A percentile compares a stretch with the other conserved stretches of the same genome.
Evolutionary conservation across 2,888 invertebrate genomes (phyloP).

Genomic region (Crioceris asparagi): DNA sequence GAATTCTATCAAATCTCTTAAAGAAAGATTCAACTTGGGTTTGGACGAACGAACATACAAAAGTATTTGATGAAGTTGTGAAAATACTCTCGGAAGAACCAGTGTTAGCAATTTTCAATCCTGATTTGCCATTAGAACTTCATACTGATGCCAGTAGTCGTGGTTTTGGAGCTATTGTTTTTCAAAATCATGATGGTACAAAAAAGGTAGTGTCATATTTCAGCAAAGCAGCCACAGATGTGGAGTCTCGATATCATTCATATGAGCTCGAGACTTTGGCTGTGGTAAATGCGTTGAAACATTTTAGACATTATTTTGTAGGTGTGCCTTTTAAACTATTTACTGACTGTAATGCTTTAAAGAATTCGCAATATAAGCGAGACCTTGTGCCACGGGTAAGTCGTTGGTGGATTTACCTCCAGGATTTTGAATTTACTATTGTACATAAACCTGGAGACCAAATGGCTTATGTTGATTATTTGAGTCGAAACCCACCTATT

Average conservation of each 20-base stretch:
- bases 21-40: conserved; percentile 10
- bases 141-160: conserved; percentile 15
- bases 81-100: conserved; percentile 6
- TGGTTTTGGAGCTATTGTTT: conserved; percentile 13
- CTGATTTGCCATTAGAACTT: conserved; percentile 6
- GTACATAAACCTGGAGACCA: conserved; percentile 5
- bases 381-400: conserved; percentile 7
- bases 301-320: conserved; percentile 4
- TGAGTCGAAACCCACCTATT: conserved; percentile 12
- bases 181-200: conserved; percentile 7
- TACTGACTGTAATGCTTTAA: conserved; percentile 4
- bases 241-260: conserved; percentile 14
- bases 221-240: conserved; percentile 8
- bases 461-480: conserved; percentile 10
- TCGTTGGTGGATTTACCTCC: conserved; percentile 7
- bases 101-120: conserved; percentile 12
- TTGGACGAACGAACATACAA: conserved; percentile 8
- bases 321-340: conserved; percentile 2
- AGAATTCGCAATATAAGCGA: conserved; percentile 4
- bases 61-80: conserved; percentile 4
- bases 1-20: conserved; percentile 12
- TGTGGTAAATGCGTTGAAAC: conserved; percentile 2
- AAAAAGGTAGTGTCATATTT: conserved; percentile 12
- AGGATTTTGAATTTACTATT: conserved; percentile 10
- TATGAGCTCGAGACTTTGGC: conserved; percentile 14